phyloP scores from a whole-genome alignment of 2,113 vertebrate genomes.

The Collichthys lucidus region DNA sequence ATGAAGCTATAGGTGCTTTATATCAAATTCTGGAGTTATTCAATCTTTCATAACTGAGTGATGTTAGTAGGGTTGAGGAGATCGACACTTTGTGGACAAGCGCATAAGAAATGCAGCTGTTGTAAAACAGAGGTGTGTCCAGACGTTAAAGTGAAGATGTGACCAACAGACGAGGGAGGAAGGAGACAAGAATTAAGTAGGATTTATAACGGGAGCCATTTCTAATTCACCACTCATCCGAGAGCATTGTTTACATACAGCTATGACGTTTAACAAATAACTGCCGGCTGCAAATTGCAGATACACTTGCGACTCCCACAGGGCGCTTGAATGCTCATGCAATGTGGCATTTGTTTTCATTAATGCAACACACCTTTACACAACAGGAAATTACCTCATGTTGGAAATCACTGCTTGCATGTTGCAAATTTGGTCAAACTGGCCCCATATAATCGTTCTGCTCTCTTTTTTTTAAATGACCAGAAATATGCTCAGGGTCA shows the following conservation, averaged over 20 bases:
- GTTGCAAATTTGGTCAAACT: background rate
- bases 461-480: background rate
- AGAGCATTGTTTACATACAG: background rate
- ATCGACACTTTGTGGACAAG: background rate
- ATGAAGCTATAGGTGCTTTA: background rate
- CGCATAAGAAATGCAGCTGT: background rate
- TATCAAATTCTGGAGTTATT: background rate
- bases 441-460: background rate
- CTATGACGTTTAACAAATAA: background rate
- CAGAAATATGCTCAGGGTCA: background rate
- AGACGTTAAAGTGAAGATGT: background rate
- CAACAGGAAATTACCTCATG: background rate
- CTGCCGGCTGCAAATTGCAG: background rate
- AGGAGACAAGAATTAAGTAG: background rate
- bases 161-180: background rate
- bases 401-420: too few species aligned
- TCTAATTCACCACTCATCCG: background rate
- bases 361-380: background rate
- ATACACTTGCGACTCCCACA: background rate
- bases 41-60: background rate
- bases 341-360: background rate
- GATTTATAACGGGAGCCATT: background rate
- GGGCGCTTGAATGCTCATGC: background rate
- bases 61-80: background rate
- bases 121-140: background rate